Evolutionary conservation across 64 coral and sea anemone genomes (phyloP), one percentile per base, ranked within the genome.

Genomic region (Pocillopora damicornis): DNA sequence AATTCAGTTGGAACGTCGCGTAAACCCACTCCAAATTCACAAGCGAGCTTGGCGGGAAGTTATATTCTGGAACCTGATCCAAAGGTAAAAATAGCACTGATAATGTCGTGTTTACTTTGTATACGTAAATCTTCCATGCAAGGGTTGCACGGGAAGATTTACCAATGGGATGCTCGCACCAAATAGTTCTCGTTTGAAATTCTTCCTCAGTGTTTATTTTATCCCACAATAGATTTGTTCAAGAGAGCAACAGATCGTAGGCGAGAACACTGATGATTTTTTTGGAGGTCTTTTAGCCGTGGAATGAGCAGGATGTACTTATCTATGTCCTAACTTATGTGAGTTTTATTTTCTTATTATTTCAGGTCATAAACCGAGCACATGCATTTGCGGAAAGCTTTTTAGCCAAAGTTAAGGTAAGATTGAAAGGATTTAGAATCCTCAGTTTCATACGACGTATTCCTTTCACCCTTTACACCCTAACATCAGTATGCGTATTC

Each of bases 391-490:
- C 94, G 1, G 90, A 95, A 35, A 75, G 79, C 34, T 95, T 89
- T 77, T 58, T 95, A 30, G 75, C 75, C 15, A 95, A 88, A 89
- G 94, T 92, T 22, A 95, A 95, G 94, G 94, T 95, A 45, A 59
- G 37, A 23, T 0, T 36, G 22, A 13, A 22, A 67, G 64, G 16
- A 67, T 22, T 1, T 22, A 67, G 15, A 67, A n/a, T 67, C 64
- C 63, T 13, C 20, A 1, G 64, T 18, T 16, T 67, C 15, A 9
- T 18, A 67, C 15, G 64, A 67, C 22, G 64, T 67, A 67, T 20
- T 67, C 22, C 8, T 22, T 67, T 2, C 62, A 16, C 20, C 13
- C 62, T 0, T 64, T 64, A 4, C 62, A 64, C 20, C 14, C 30
- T 30, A 30, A 30, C 30, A 30, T 30, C 30, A 30, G 30, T 30